These are phyloP conservation scores for Cassiopea xamachana DNA, from an alignment of 30 jellyfish, hydroid and myxozoan genomes.

Conservation along the genomic window DNA sequence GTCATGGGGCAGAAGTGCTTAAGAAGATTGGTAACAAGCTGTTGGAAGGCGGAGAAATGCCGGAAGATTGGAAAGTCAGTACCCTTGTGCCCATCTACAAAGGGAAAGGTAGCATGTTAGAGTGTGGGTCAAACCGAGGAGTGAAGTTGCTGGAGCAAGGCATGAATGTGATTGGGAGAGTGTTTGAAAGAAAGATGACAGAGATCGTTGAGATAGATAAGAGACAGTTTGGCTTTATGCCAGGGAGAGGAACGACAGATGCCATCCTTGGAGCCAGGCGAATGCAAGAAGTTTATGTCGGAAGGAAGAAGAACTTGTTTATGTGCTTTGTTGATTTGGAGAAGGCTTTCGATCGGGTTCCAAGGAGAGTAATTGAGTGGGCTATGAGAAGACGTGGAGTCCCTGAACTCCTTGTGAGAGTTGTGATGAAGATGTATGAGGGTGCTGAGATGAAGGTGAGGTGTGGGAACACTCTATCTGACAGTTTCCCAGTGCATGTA, in stretches of 20 bases:
- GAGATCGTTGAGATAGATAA: not conserved
- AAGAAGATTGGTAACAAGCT: not conserved
- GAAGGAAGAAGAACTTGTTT: not conserved
- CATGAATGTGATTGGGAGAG: not conserved
- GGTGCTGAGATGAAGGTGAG: conserved; percentile 23
- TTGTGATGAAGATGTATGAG: conserved; percentile 13
- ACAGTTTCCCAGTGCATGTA: conserved; percentile 19
- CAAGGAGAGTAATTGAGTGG: conserved; percentile 17
- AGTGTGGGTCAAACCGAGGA: not conserved
- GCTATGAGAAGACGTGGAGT: not conserved
- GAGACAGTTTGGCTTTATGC: conserved; percentile 39
- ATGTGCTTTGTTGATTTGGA: conserved; percentile 28
- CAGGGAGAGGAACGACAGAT: conserved; percentile 31
- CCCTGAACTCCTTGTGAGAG: conserved; percentile 5
- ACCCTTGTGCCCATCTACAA: conserved; percentile 12
- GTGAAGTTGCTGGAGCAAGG: conserved; percentile 32
- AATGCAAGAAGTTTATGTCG: conserved; percentile 9
- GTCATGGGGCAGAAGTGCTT: conserved; percentile 10
- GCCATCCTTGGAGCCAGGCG: not conserved
- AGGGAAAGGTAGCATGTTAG: conserved; percentile 12
- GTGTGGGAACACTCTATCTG: conserved; percentile 8
- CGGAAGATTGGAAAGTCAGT: conserved; percentile 25
- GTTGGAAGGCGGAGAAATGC: conserved; percentile 8
- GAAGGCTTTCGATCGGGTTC: conserved; percentile 33
- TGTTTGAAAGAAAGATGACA: conserved; percentile 2